Evolutionary conservation across 2,888 invertebrate species (phyloP), one percentile per base, ranked within the genome.

Genomic region (Arge pagana): DNA sequence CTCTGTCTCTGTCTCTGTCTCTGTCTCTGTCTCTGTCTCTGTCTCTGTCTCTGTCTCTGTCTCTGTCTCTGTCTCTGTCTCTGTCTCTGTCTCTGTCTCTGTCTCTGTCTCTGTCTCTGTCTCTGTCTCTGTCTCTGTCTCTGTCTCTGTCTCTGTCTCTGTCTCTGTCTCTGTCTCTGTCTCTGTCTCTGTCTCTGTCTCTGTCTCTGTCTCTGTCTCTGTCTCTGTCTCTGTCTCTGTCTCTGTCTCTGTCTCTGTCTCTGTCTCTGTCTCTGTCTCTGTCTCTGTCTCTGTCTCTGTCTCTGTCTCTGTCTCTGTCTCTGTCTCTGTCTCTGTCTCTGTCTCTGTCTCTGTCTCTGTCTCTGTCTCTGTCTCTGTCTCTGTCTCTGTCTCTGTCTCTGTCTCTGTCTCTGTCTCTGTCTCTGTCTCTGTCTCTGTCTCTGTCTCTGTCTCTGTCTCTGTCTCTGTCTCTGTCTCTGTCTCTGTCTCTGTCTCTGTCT

Each of bases 51-150:
- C 28, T 10, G 28, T 26, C 28, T 26, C 28, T 10, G 28, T 26
- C 28, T 26, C 28, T 26, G 28, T 26, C 28, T 26, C 28, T 40
- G 10, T 18, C 43, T 19, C 4, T 11, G 13, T 43, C 5, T 13
- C 5, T 43, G 6, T 43, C 43, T n/a, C 13, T 31, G 4, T 43
- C 30, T 31, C 13, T 33, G 13, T 43, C 43, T 35, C 31, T 43
- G n/a, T 10, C 43, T 43, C 13, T 36, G 3, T 33, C 31, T 43
- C 31, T 31, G 3, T 43, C 31, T 43, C 30, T 43, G 6, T 35
- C 13, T 43, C 31, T 43, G 19, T 31, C 43, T 31, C 31, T n/a
- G 31, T 43, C 31, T 43, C 19, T 31, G 31, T 11, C n/a, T 13
- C n/a, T 4, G 6, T 8, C 33, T 43, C 24, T 30, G 10, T 11